These are phyloP conservation scores for Pachypanchax playfairii DNA, from an alignment of 2,113 vertebrate genomes.

Conservation along the genomic window DNA sequence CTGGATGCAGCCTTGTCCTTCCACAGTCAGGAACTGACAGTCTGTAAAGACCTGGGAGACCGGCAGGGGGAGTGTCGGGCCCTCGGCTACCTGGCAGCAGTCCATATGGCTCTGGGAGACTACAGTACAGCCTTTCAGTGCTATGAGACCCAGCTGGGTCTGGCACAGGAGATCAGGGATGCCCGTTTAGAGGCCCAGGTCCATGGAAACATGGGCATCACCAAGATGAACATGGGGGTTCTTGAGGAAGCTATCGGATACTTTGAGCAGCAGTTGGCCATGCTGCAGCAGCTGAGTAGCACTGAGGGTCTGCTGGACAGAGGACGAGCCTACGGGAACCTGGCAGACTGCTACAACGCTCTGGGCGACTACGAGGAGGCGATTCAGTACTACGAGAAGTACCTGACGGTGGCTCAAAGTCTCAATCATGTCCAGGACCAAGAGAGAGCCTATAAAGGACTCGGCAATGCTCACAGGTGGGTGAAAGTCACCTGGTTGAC, in stretches of 20 bases:
- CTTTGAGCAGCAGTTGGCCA: constrained; percentile 95
- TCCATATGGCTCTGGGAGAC: constrained; percentile 93
- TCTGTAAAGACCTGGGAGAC: constrained; percentile 88
- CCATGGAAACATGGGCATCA: constrained; percentile 97
- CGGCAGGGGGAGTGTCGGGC: constrained; percentile 89
- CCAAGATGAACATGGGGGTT: constrained; percentile 95
- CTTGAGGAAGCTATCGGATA: constrained; percentile 95
- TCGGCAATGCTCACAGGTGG: constrained; percentile 93
- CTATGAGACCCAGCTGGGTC: constrained; percentile 90
- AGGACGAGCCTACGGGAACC: constrained; percentile 90
- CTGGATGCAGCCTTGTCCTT: constrained; percentile 90
- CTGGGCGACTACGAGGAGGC: constrained; percentile 95
- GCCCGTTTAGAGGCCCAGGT: constrained; percentile 91
- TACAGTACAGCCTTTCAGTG: constrained; percentile 93
- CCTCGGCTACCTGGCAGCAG: constrained; percentile 91
- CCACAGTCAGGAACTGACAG: constrained; percentile 92
- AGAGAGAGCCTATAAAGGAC: constrained; percentile 92
- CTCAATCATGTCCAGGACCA: constrained; percentile 93
- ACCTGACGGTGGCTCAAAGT: constrained; percentile 91
- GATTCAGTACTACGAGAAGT: constrained; percentile 92
- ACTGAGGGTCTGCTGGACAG: constrained; percentile 87
- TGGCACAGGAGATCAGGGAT: constrained; percentile 90
- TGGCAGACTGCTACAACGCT: constrained; percentile 94
- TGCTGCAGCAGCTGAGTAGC: constrained; percentile 91
- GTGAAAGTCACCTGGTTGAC: not conserved